Evolutionary conservation across 1,140 invertebrate genomes (phyloP).

Genomic region (Bombus affinis): DNA sequence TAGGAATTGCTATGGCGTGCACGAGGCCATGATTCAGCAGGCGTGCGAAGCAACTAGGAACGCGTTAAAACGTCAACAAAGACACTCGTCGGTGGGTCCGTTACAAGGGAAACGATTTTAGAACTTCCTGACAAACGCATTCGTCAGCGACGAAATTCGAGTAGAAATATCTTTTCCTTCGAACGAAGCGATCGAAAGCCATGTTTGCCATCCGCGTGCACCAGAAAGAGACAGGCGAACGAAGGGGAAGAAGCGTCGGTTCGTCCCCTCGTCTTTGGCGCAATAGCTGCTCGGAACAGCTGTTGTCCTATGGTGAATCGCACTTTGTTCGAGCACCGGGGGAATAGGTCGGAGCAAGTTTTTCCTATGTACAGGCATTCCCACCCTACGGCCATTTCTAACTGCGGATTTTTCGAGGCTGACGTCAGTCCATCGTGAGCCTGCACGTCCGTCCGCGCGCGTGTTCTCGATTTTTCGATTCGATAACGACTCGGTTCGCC

Average conservation of each 20-base stretch:
- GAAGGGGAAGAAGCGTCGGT: constrained; percentile 56
- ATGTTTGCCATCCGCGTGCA: neutral
- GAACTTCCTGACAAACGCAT: neutral
- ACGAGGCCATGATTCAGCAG: neutral
- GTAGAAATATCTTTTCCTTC: constrained; percentile 29
- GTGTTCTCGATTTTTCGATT: constrained; percentile 21
- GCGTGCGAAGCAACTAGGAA: neutral
- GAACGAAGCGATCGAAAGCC: constrained; percentile 22
- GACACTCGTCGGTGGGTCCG: neutral
- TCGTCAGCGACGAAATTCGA: neutral
- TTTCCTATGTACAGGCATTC: constrained; percentile 56
- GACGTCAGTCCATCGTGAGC: constrained; percentile 66
- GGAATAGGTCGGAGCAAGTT: constrained; percentile 60
- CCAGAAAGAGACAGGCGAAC: constrained; percentile 8
- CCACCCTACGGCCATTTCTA: constrained; percentile 47
- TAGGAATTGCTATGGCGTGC: neutral
- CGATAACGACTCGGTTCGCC: neutral
- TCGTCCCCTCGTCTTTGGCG: constrained; percentile 55
- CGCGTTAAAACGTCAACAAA: constrained; percentile 7
- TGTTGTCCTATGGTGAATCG: constrained; percentile 66
- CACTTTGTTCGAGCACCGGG: constrained; percentile 57
- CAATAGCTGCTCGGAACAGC: constrained; percentile 68
- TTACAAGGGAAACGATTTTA: neutral
- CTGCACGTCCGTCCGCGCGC: constrained; percentile 41
- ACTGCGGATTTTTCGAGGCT: constrained; percentile 42